Base-by-base conservation (phyloP, 2,888 invertebrate genomes). In the Rambutsinella grinnellia region DNA sequence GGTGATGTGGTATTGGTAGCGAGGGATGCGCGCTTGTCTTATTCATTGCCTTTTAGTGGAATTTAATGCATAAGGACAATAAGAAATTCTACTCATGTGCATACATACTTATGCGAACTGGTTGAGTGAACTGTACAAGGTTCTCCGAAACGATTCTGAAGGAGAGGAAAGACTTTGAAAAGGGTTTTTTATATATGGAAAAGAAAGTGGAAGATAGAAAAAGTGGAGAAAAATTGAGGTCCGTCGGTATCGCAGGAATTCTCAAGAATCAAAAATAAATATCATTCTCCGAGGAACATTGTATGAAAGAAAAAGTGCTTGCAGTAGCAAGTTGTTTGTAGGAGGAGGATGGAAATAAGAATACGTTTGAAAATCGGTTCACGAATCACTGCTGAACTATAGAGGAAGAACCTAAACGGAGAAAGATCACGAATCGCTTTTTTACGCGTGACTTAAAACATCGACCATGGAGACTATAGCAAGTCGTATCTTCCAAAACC, bases 351-450 rank as follows among this genome's bases (percentile, higher is more conserved):
- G 77, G n/a, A 36, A 36, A 36, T 5, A 77, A 78, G 77, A 79
- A 77, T 78, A 57, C 75, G 77, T 68, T 80, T 80, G 66, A 76
- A 79, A 80, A 78, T 76, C 78, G 78, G 67, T 80, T 78, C 78
- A 80, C 78, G 80, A 80, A 78, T 80, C 78, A 65, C 72, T 72
- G 72, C 65, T 66, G 27, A 60, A 66, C 58, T 47, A 72, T 13
- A 36, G 49, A 53, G 46, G 69, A 61, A 28, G 67, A 56, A 36
- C 36, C 66, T 66, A 58, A 67, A 67, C 67, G 54, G 13, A 60
- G 53, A 56, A 70, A 70, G 72, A 74, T 74, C 74, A 66, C 67
- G 74, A 74, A 74, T 74, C 74, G 72, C 49, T 74, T 74, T 61
- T 67, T 66, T 67, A 74, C 66, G 74, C 74, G 60, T 74, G 66